Conservation (phyloP, 2,888 invertebrate genomes). For the Drosophila merina region DNA sequence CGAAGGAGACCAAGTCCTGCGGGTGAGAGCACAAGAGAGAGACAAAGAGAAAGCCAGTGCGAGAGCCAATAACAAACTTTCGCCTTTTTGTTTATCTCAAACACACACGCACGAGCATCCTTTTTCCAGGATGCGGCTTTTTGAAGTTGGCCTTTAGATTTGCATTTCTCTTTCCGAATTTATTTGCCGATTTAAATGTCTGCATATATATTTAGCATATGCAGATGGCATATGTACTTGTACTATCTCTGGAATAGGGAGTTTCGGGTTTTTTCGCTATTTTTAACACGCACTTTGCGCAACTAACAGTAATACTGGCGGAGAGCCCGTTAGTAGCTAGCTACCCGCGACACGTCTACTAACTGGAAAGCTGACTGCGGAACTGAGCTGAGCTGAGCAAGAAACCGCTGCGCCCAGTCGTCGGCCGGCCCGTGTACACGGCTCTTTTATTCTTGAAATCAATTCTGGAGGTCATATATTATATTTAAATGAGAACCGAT, state of each 20-base stretch:
- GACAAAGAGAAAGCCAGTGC: slow-evolving; percentile 15
- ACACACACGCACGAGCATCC: slow-evolving; percentile 22
- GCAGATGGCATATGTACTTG: not conserved
- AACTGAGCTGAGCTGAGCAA: slow-evolving; percentile 5
- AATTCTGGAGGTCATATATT: not conserved
- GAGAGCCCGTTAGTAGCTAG: slow-evolving; percentile 10
- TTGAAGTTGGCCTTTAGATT: slow-evolving; percentile 34
- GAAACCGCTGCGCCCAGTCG: slow-evolving; percentile 4
- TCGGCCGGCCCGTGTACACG: not conserved
- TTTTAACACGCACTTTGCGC: slow-evolving; percentile 59
- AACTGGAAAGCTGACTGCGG: slow-evolving; percentile 3
- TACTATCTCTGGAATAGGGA: slow-evolving; percentile 1
- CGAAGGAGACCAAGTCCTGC: slow-evolving; percentile 37
- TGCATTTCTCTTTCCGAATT: slow-evolving; percentile 25
- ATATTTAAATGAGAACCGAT: too few species aligned
- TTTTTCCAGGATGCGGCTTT: slow-evolving; percentile 72
- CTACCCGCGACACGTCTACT: slow-evolving; percentile 7
- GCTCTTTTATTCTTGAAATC: not conserved
- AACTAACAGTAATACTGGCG: slow-evolving; percentile 65
- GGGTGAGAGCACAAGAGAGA: slow-evolving; percentile 24
- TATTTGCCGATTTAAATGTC: not conserved
- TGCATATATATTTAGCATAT: not conserved
- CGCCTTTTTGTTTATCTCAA: slow-evolving; percentile 68
- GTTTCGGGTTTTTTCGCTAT: slow-evolving; percentile 43
- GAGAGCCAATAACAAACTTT: slow-evolving; percentile 66